A percentile compares a stretch with the other conserved stretches of the same genome.
phyloP scores from a whole-genome alignment of 2,888 invertebrate species.

The Rapana venosa region DNA sequence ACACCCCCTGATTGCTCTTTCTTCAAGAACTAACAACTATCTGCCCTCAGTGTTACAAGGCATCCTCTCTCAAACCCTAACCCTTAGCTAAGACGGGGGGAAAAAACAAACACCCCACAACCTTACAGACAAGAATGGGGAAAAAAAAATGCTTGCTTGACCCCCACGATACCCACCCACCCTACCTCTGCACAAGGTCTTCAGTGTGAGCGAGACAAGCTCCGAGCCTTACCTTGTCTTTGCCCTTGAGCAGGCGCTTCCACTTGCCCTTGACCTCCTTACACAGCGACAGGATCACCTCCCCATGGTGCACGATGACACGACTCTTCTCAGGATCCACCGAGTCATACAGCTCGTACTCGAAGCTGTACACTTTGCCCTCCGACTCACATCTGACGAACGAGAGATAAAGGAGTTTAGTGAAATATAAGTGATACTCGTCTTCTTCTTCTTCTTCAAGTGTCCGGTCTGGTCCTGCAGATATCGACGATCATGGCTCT shows the following conservation, averaged over 20 bases:
- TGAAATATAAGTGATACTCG: neutral
- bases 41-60: too few species aligned
- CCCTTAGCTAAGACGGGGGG: too few species aligned
- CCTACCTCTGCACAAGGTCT: neutral
- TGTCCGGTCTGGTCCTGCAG: too few species aligned
- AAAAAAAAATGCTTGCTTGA: neutral
- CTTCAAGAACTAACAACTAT: too few species aligned
- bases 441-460: too few species aligned
- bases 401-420: neutral
- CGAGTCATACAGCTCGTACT: conserved; percentile 63
- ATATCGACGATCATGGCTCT: neutral
- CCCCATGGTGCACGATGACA: conserved; percentile 53
- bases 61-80: too few species aligned
- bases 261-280: conserved; percentile 67
- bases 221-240: conserved; percentile 59
- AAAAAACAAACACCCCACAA: neutral
- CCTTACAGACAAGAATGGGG: neutral
- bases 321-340: conserved; percentile 60
- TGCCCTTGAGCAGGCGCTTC: conserved; percentile 63
- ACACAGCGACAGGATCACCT: conserved; percentile 62
- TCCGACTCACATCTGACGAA: conserved; percentile 56
- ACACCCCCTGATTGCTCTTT: too few species aligned
- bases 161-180: neutral
- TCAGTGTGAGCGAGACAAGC: neutral
- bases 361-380: conserved; percentile 53